A percentile compares a stretch with the other conserved stretches of the same genome.
phyloP scores from a whole-genome alignment of 2,113 vertebrate genomes.

The Clinocottus analis region DNA sequence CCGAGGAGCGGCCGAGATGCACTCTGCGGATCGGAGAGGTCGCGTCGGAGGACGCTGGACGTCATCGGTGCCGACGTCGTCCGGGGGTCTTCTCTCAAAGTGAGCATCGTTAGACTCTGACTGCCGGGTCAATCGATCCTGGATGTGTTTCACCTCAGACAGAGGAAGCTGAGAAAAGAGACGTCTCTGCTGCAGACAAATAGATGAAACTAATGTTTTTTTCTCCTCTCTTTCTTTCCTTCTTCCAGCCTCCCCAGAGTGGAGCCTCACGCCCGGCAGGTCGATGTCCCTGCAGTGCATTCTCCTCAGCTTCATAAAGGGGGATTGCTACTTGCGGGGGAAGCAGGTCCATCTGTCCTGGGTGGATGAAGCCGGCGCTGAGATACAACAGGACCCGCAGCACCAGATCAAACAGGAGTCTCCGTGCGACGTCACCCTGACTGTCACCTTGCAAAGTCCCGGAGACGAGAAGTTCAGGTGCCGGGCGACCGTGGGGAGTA shows the following conservation, averaged over 20 bases:
- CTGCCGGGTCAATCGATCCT: neutral
- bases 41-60: conserved; percentile 17
- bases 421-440: conserved; percentile 33
- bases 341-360: neutral
- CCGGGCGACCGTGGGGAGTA: neutral
- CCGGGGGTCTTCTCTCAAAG: neutral
- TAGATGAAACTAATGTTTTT: neutral
- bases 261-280: conserved; percentile 10
- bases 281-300: conserved; percentile 40
- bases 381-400: conserved; percentile 22
- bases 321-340: neutral
- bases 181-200: neutral
- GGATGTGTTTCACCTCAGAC: neutral
- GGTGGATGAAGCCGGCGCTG: conserved; percentile 40
- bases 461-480: conserved; percentile 40
- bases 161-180: neutral
- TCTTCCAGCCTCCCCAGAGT: neutral
- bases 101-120: conserved; percentile 17
- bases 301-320: conserved; percentile 3
- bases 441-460: conserved; percentile 22
- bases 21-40: conserved; percentile 11
- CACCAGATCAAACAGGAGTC: conserved; percentile 1
- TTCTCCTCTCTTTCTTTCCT: neutral
- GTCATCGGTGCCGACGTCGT: conserved; percentile 1
- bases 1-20: conserved; percentile 17